Base-by-base conservation (phyloP, 1,140 invertebrate genomes). In the Tetramorium parvispinum region DNA sequence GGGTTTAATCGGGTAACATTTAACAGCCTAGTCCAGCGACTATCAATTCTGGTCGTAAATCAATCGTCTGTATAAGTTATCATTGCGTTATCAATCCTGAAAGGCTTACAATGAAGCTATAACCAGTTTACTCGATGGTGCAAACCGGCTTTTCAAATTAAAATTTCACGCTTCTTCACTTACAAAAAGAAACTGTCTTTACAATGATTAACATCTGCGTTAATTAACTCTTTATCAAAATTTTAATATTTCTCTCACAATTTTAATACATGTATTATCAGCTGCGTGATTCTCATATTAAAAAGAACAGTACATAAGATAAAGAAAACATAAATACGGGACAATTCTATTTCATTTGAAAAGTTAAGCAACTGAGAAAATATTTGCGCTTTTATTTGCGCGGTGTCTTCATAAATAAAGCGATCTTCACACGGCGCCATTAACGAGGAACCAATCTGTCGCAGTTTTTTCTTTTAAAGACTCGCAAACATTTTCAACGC, bases 1-100 rank as follows among this genome's bases (percentile, higher is more conserved):
- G 68, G 11, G 55, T 70, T 75, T 83, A 75, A 75, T 75, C 13
- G n/a, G n/a, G n/a, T 37, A 49, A 83, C 53, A 75, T 83, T 83
- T 49, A 32, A 40, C 40, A 59, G 66, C 27, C 46, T 83, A 49
- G 53, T 43, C 10, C 49, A 61, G 18, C 18, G n/a, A 59, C 4
- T 83, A n/a, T 32, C 66, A 49, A 75, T 73, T 75, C 13, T 57
- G 0, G 13, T 32, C 57, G 13, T 59, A 73, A 71, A 82, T 73
- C 18, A 46, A 0, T 71, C 6, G 37, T 59, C 46, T 82, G 18
- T 71, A 11, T 3, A 83, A 57, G 18, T 46, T 75, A 32, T 83
- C 21, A 59, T 57, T 55, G 43, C 40, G 43, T 65, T 21, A 37
- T 37, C 32, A 21, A 16, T 16, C 6, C 49, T 55, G 40, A 46